Base-by-base conservation (phyloP, 2,797 vertebrate species). In the Sphenopsis melanotis region DNA sequence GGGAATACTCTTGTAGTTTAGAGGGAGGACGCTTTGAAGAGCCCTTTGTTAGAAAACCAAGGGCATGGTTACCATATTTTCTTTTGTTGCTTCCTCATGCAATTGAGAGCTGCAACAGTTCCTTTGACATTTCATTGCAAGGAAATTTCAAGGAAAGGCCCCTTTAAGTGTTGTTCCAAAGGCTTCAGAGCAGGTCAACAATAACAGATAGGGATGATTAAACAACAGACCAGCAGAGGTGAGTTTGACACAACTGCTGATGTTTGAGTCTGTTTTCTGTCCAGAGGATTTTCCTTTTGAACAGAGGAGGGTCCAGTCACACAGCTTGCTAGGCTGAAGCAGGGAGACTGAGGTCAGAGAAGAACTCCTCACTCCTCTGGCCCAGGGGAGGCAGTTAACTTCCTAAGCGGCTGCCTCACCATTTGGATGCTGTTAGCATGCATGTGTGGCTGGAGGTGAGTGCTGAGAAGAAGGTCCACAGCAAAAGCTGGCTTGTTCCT, bases 181-280 rank as follows among this genome's bases (percentile, higher is more conserved):
- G 44, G 46, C 53, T 91, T 91, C 57, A 37, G 89, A 89, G 77
- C 46, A 74, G 26, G 32, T 65, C 69, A 91, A n/a, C 52, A 80
- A 63, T 85, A 96, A 72, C 42, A 82, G 86, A 44, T 42, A 92
- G 55, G 34, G n/a, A 66, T 55, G 34, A 81, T 81, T 83, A 68
- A 92, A 70, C 53, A 52, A 39, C 49, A 92, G 88, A 83, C 57
- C 30, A 55, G 61, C 26, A 49, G 78, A 95, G 76, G 44, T 85
- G 85, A 96, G 52, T 80, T 69, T 86, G 76, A 83, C 92, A 88
- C 34, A 76, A 34, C 57, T 18, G 42, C 77, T 80, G 36, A 42
- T 64, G 36, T 46, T 81, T 22, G 11, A 49, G 56, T 88, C 76
- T 57, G 23, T 39, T 77, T 93, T 83, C 39, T 12, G 6, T 52